Evolutionary conservation across 1,140 invertebrate species (phyloP), one percentile per base, ranked within the genome.

Genomic region (Drosophila nigromelanica): DNA sequence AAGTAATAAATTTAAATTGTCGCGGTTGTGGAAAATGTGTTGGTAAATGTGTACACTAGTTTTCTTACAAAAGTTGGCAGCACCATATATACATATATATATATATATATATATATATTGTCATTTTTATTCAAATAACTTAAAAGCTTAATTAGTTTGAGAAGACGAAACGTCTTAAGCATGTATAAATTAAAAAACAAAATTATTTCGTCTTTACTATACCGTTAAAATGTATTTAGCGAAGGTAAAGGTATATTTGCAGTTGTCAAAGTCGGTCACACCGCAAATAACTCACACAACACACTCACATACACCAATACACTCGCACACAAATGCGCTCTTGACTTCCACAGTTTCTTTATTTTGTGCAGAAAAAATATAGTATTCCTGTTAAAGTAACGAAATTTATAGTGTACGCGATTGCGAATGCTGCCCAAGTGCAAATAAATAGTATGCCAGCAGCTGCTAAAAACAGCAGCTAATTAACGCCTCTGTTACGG

Each of bases 301-400:
- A 50, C 51, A 61, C 42, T 52, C 40, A 71, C 48, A 75, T 43
- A 62, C 33, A 62, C 33, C 35, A 10, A 55, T 35, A 60, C 63
- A 72, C 72, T 78, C 75, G 71, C 78, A 77, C 79, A 81, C 79
- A 67, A 55, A 79, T 62, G 68, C 80, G 72, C 78, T 78, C 71
- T 80, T 69, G 64, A 72, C 79, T 81, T 80, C 75, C 75, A 82
- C 68, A 78, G 68, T 80, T 78, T 78, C 73, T 80, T 76, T 80
- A 80, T 79, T 80, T 78, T 82, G 72, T 82, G 79, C 80, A 76
- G 59, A 78, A 75, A 67, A 78, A 83, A 83, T 78, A 67, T 72
- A 58, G 68, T 52, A 73, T 60, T 63, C 54, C 55, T 51, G 67
- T 39, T 58, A 63, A 35, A 58, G 43, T 33, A 43, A 51, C 68